These are phyloP conservation scores for Idris sp. DNA, from an alignment of 1,140 invertebrate species.

Conservation along the genomic window DNA sequence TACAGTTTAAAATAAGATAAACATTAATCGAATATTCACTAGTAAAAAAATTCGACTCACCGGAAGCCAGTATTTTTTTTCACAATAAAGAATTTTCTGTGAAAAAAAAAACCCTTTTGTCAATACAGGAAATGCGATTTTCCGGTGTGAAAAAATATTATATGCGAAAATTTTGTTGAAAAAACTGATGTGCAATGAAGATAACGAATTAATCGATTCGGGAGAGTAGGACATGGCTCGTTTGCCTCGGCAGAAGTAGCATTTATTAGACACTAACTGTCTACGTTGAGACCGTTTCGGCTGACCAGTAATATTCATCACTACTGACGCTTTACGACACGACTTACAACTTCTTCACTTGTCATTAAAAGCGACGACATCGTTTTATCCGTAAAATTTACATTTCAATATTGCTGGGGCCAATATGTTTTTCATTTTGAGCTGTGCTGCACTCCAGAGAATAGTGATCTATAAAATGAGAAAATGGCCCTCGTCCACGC, in stretches of 20 bases:
- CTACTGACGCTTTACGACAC: constrained; percentile 66
- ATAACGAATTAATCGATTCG: constrained; percentile 68
- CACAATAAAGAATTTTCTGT: no score
- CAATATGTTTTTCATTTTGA: constrained; percentile 42
- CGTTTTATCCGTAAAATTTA: constrained; percentile 39
- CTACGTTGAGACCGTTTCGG: constrained; percentile 41
- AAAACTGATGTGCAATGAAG: constrained; percentile 43
- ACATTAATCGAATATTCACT: constrained; percentile 24
- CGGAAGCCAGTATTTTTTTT: no score
- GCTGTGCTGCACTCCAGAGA: not conserved
- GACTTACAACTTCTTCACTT: constrained; percentile 65
- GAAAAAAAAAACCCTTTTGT: no score
- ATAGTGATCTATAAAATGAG: constrained; percentile 22
- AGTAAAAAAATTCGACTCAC: no score
- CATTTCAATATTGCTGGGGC: constrained; percentile 55
- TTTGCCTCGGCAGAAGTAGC: constrained; percentile 62
- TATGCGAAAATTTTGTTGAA: no score
- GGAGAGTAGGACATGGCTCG: constrained; percentile 59
- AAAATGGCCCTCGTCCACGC: constrained; percentile 2
- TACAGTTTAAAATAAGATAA: constrained; percentile 28
- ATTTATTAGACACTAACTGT: constrained; percentile 72
- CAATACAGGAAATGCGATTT: no score
- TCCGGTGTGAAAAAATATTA: no score
- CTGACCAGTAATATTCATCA: constrained; percentile 70
- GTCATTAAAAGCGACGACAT: constrained; percentile 31